Conservation (phyloP, 2,113 vertebrate genomes). For the Heterocephalus glaber region DNA sequence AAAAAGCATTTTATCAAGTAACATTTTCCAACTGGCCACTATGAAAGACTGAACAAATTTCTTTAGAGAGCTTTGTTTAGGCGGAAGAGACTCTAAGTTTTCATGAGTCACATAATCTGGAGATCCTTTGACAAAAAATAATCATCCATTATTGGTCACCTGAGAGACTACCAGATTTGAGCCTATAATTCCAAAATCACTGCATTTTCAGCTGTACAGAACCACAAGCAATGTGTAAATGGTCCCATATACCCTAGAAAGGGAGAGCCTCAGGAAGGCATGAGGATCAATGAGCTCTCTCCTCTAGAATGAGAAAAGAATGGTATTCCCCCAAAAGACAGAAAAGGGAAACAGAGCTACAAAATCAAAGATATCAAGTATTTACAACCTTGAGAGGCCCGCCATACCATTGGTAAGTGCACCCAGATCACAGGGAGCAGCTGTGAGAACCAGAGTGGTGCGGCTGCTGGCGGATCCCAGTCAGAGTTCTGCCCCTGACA, state of each 20-base stretch:
- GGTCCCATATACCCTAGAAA: fast-evolving
- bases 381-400: background rate
- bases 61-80: background rate
- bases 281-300: background rate
- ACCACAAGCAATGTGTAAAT: background rate
- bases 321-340: background rate
- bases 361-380: background rate
- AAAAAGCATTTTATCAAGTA: background rate
- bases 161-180: background rate
- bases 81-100: background rate
- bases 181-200: background rate
- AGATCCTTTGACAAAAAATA: background rate
- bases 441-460: too few species aligned
- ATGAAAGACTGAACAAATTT: background rate
- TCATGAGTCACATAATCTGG: background rate
- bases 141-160: background rate
- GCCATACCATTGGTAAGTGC: too few species aligned
- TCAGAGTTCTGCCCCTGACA: too few species aligned
- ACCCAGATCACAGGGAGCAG: too few species aligned
- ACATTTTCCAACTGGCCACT: background rate
- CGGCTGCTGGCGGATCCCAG: too few species aligned
- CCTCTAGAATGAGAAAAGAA: background rate
- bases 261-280: background rate
- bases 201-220: background rate
- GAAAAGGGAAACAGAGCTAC: background rate